Evolutionary conservation across 2,888 invertebrate genomes (phyloP).

Genomic region (Globia sparganii): DNA sequence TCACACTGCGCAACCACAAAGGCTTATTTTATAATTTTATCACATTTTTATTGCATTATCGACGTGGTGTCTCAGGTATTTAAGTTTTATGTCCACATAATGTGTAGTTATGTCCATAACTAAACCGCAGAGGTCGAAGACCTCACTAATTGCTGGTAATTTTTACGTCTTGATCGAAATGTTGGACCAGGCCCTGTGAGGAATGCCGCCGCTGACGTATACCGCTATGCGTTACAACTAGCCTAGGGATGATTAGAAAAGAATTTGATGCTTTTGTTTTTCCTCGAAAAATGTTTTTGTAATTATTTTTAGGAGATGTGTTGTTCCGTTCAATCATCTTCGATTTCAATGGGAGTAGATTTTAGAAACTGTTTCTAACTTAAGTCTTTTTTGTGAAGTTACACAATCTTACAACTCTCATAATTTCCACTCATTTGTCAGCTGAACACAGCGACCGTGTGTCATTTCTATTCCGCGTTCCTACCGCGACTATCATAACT

Average conservation of each 20-base stretch:
- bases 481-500: constrained; percentile 69
- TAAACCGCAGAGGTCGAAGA: constrained; percentile 70
- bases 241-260: constrained; percentile 42
- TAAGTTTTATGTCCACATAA: constrained; percentile 46
- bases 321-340: neutral
- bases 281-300: no score
- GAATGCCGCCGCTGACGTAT: constrained; percentile 70
- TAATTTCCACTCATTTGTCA: constrained; percentile 9
- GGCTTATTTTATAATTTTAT: constrained; percentile 53
- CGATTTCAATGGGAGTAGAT: neutral
- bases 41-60: constrained; percentile 53
- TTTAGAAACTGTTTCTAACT: neutral
- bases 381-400: neutral
- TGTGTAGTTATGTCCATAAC: constrained; percentile 56
- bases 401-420: neutral
- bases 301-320: neutral
- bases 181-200: constrained; percentile 66
- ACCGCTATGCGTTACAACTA: constrained; percentile 34
- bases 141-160: constrained; percentile 83
- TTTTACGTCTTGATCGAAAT: constrained; percentile 82
- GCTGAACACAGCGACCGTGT: constrained; percentile 54
- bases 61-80: constrained; percentile 42
- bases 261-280: constrained; percentile 15
- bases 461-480: constrained; percentile 67
- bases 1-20: constrained; percentile 34